Base-by-base conservation (phyloP, 2,797 vertebrate species). In the Xiphorhynchus erythropygius region DNA sequence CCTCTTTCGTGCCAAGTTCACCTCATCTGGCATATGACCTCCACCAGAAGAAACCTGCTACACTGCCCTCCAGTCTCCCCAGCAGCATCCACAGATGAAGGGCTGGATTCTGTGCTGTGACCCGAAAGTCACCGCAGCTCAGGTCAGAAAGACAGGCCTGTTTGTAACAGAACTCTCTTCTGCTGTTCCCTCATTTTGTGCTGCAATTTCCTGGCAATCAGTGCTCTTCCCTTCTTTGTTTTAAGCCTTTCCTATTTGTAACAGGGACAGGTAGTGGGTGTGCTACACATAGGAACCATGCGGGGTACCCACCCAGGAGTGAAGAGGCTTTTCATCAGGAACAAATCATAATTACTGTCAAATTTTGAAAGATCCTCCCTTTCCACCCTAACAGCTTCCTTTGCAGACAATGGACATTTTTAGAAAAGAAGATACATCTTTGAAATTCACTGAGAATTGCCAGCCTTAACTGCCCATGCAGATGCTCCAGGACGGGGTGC, bases 171-270 rank as follows among this genome's bases (percentile, higher is more conserved):
- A 85, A 84, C 28, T 55, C 83, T 89, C 56, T 42, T 87, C 63
- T 91, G 65, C 32, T 37, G 62, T 52, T 92, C 85, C 67, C 91
- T 89, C 81, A 71, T 74, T 94, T 77, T 57, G 39, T 47, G n/a
- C 37, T 88, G 83, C 62, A 63, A 94, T 95, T 97, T 96, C 96
- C 95, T 95, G 87, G 76, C 46, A 96, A 95, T 96, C 73, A 94
- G 44, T 11, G 80, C 24, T 93, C 84, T 97, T 95, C 92, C 95
- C 89, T 91, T 64, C 91, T 96, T 96, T 96, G 94, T 97, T 95
- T 90, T 74, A 93, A 93, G 94, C 83, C 47, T 68, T 96, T 96
- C 96, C 96, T 93, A 90, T 91, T 76, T 89, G 85, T 82, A 89
- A 77, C 2, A 0, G 91, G 83, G 74, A 93, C 63, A 91, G 87